These are phyloP conservation scores for Masticophis lateralis DNA, from an alignment of 2,797 vertebrate species.

Conservation along the genomic window DNA sequence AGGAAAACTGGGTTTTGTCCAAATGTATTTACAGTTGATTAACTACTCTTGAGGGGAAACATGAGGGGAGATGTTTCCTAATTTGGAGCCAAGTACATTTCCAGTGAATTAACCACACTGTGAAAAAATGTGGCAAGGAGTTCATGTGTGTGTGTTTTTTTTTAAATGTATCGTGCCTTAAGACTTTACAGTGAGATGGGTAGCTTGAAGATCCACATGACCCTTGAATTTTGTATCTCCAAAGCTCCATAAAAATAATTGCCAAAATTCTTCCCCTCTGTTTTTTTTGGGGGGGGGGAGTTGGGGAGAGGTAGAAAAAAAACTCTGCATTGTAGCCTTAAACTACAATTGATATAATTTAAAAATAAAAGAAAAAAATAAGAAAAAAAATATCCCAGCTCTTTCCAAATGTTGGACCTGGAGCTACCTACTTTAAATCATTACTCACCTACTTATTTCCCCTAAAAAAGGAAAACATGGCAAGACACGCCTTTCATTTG, in stretches of 20 bases:
- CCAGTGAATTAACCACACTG: constrained; percentile 5
- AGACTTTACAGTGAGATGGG: not conserved
- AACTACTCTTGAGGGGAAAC: not conserved
- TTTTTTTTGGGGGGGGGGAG: not conserved
- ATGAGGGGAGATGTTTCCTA: not conserved
- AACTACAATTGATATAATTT: not conserved
- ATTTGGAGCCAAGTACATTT: not conserved
- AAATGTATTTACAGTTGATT: constrained; percentile 17
- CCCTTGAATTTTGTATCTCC: not conserved
- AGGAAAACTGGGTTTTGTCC: not conserved
- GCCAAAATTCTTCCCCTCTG: not conserved
- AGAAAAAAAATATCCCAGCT: not conserved
- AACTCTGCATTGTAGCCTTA: not conserved
- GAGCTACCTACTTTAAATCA: not conserved
- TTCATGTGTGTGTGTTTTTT: not conserved
- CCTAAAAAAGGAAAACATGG: not conserved
- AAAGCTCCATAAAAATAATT: not conserved
- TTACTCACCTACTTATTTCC: not conserved
- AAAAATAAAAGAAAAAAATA: not conserved
- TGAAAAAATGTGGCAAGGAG: not conserved
- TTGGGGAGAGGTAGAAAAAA: not conserved
- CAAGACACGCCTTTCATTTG: not conserved
- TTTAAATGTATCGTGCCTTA: not conserved
- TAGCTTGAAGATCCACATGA: not conserved
- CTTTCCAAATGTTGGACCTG: not conserved